Evolutionary conservation across 2,888 invertebrate species (phyloP), one percentile per base, ranked within the genome.

Genomic region (Harpalus rufipes): DNA sequence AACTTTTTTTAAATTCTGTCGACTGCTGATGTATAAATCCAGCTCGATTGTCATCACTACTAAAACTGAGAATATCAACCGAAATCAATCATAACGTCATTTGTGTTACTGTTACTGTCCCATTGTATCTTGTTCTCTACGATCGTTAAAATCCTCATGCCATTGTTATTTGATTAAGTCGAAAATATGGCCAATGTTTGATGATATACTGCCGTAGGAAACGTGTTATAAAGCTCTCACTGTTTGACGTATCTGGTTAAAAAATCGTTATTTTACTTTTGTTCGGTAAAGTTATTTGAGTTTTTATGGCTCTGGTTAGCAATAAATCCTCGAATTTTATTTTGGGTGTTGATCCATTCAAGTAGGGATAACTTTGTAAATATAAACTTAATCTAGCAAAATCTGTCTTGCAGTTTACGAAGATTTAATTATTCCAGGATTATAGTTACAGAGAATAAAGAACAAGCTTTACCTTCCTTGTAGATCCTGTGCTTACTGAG

Each of bases 231-330:
- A 74, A 74, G 44, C 68, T 41, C 41, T 21, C 44, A 74, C 14
- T 51, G 41, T 74, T 63, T 63, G 68, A 68, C 68, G 25, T 44
- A 74, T 74, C 44, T 0, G 12, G 51, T 51, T 32, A 68, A 74
- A 72, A 74, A 74, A 74, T 74, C 72, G 44, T 44, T 74, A 74
- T 74, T 74, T 21, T 44, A 74, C 72, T 74, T 74, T 74, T 74
- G 72, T 74, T 74, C 44, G 10, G 68, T 16, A 18, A 41, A 74
- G 72, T 44, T 74, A 74, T 44, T 44, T 44, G 41, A 51, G 44
- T 18, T 74, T 68, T 74, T 74, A 74, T 44, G 12, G 44, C 72
- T 7, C 10, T 39, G 39, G 14, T 41, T 39, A 39, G 41, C 72
- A 44, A 74, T 74, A 74, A 74, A 74, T 74, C 72, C 41, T 0